phyloP scores from a whole-genome alignment of 2,888 invertebrate genomes.

The Actias luna region DNA sequence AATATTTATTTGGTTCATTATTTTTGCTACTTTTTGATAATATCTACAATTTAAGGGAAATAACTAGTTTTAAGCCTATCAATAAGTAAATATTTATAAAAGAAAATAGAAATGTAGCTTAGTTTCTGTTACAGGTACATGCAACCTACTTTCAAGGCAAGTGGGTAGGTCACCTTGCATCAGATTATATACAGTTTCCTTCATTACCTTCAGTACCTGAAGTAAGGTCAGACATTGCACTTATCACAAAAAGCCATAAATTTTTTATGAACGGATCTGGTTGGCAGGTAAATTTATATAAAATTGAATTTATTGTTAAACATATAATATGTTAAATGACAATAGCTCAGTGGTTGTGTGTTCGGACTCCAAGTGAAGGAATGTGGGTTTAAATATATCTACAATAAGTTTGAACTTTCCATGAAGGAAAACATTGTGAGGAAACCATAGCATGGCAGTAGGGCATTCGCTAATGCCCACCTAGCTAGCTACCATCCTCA shows the following conservation, averaged over 20 bases:
- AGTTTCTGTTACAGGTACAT: constrained; percentile 49
- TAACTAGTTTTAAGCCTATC: not conserved
- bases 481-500: no score
- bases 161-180: constrained; percentile 79
- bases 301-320: not conserved
- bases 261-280: constrained; percentile 83
- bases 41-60: not conserved
- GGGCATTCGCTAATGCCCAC: no score
- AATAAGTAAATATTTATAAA: not conserved
- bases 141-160: constrained; percentile 82
- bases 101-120: no score
- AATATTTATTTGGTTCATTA: no score
- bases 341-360: no score
- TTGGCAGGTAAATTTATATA: constrained; percentile 74
- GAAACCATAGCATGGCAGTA: no score
- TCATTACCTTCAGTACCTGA: constrained; percentile 60
- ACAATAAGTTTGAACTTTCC: no score
- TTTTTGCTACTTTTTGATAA: no score
- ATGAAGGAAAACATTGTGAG: no score
- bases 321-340: no score
- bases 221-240: constrained; percentile 77
- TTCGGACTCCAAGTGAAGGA: no score
- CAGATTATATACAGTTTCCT: constrained; percentile 74
- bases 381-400: no score
- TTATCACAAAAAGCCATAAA: constrained; percentile 78